Evolutionary conservation across 2,888 invertebrate genomes (phyloP), one percentile per base, ranked within the genome.

Genomic region (Coelopa pilipes): DNA sequence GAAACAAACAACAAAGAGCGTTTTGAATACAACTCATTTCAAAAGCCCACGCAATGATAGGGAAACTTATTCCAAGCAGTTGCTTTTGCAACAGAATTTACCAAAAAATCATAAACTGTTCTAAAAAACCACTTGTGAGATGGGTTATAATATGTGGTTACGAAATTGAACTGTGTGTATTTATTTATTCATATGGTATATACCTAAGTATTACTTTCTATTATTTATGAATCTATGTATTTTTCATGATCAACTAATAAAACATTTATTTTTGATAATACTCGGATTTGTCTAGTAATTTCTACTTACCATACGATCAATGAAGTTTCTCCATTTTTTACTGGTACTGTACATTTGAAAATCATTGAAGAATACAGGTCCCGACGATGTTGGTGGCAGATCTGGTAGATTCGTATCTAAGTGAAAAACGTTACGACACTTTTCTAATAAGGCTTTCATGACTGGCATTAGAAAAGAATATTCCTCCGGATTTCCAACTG

Each of bases 381-480:
- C 90, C 15, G 89, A 87, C 12, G 88, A 86, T 1, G 89, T 89
- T 7, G 88, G 86, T 0, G 91, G 90, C 62, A 91, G 81, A 77
- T 88, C 87, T 0, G 89, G 89, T 55, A 90, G 76, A 66, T 88
- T 85, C 13, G 81, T 77, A 53, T 85, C 84, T 74, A 88, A 79
- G 75, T 86, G 86, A 71, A 88, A 87, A 34, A 86, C 82, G 11
- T 76, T 72, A 19, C 86, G 83, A 59, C 87, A 86, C 81, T 90
- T 91, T 75, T 91, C 90, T 60, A 92, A 83, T 55, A 92, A 82
- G 0, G 91, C 90, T 82, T 91, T 90, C 87, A 92, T 87, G 15
- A 91, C 90, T 1, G 91, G 91, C 83, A 91, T 89, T 34, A 91
- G 82, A 80, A 90, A 91, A 3, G 90, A 90, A 82, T 91, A 91